Conservation (phyloP, 2,888 invertebrate genomes). For the Hololepta plana region DNA sequence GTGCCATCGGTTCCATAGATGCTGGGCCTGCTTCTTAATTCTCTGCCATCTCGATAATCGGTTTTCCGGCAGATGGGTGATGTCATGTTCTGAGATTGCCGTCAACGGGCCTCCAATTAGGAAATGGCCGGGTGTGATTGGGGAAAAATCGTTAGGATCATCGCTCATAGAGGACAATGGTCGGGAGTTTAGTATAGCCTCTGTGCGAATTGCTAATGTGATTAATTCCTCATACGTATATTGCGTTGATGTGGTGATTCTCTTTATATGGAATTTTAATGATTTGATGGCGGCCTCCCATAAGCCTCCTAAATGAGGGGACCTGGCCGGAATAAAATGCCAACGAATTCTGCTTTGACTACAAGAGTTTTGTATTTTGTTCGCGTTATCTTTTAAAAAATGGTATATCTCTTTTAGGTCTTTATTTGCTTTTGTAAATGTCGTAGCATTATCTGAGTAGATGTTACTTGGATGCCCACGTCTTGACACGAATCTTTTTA, state of each 20-base stretch:
- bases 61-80: slow-evolving; percentile 9
- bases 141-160: slow-evolving; percentile 14
- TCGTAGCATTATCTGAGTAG: no score
- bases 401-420: no score
- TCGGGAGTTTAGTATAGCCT: slow-evolving; percentile 18
- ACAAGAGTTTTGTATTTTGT: no score
- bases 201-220: slow-evolving; percentile 17
- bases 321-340: slow-evolving; percentile 17
- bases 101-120: slow-evolving; percentile 13
- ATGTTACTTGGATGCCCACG: no score
- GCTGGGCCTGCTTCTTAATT: slow-evolving; percentile 12
- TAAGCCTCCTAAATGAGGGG: slow-evolving; percentile 18
- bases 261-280: slow-evolving; percentile 16
- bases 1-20: slow-evolving; percentile 15
- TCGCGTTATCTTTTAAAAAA: no score
- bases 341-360: slow-evolving; percentile 10
- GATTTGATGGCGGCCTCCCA: slow-evolving; percentile 20
- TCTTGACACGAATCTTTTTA: no score
- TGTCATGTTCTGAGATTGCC: slow-evolving; percentile 10
- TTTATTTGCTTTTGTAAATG: no score
- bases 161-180: slow-evolving; percentile 14
- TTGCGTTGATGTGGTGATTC: slow-evolving; percentile 11
- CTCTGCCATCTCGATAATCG: slow-evolving; percentile 13
- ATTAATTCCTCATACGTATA: slow-evolving; percentile 16
- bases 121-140: slow-evolving; percentile 16